Percentiles rank a stretch among this genome's conserved stretches.
phyloP scores from a whole-genome alignment of 2,797 vertebrate species.

The Antennarius maculatus region DNA sequence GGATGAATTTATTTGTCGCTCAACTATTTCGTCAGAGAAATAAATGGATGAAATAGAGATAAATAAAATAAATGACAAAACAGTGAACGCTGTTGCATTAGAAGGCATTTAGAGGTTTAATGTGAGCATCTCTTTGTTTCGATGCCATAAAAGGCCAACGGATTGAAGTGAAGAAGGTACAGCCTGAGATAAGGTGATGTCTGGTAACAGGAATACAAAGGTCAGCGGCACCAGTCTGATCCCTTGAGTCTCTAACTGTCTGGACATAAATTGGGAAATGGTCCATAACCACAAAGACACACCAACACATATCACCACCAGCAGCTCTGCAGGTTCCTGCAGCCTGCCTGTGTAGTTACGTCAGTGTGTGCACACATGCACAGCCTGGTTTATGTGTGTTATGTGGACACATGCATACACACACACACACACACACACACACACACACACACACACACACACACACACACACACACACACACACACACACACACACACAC shows the following conservation, averaged over 20 bases:
- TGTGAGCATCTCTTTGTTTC: conserved; percentile 3
- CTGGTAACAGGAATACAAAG: conserved; percentile 42
- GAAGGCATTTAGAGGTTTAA: neutral
- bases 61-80: conserved; percentile 19
- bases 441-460: conserved; percentile 1
- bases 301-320: conserved; percentile 18
- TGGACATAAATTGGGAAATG: conserved; percentile 52
- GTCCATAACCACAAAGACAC: conserved; percentile 41
- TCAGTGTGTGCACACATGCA: conserved; percentile 1
- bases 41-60: neutral
- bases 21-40: conserved; percentile 24
- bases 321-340: neutral
- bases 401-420: conserved; percentile 10
- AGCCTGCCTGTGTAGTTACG: conserved; percentile 4
- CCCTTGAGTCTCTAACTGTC: conserved; percentile 44
- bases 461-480: conserved; percentile 6
- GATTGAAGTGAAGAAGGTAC: neutral
- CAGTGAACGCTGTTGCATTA: conserved; percentile 1
- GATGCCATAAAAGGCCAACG: conserved; percentile 15
- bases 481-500: conserved; percentile 1
- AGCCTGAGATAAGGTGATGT: conserved; percentile 21
- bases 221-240: conserved; percentile 45
- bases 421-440: conserved; percentile 1
- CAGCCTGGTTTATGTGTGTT: neutral
- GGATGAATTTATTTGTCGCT: conserved; percentile 17